A percentile compares a stretch with the other conserved stretches of the same genome.
These are phyloP conservation scores for Heliconius ethilla DNA, from an alignment of 2,888 invertebrate genomes.

Conservation along the genomic window DNA sequence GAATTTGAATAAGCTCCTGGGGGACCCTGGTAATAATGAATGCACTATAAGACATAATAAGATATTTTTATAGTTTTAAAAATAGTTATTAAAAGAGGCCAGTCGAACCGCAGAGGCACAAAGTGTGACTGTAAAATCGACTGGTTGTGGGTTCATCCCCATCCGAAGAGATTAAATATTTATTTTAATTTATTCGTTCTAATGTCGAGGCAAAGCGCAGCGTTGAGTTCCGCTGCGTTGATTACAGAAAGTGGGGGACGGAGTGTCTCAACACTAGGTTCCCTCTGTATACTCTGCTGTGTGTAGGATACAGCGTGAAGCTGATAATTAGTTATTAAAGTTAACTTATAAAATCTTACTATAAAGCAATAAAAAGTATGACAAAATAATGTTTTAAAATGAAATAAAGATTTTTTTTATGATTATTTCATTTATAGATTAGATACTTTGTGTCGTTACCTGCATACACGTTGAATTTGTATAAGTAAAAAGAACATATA, in stretches of 20 bases:
- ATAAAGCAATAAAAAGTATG: not conserved
- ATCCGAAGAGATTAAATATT: no score
- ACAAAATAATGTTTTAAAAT: not conserved
- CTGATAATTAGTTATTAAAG: no score
- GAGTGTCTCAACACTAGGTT: no score
- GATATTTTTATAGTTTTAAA: not conserved
- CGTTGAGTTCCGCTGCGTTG: no score
- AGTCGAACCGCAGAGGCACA: no score
- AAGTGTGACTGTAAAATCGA: no score
- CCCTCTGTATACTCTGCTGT: no score
- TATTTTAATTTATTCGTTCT: no score
- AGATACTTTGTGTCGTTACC: not conserved
- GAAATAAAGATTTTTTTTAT: not conserved
- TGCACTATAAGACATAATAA: not conserved
- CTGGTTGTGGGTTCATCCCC: no score
- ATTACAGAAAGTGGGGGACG: no score
- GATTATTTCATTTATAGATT: not conserved
- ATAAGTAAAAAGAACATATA: not conserved
- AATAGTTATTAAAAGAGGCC: not conserved
- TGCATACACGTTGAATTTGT: not conserved
- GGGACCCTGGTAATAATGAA: conserved; percentile 13
- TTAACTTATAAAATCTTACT: not conserved
- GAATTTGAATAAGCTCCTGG: conserved; percentile 14
- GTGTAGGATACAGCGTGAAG: no score
- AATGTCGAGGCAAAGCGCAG: no score